Base-by-base conservation (phyloP, 1,140 invertebrate genomes). In the Teleopsis dalmanni region DNA sequence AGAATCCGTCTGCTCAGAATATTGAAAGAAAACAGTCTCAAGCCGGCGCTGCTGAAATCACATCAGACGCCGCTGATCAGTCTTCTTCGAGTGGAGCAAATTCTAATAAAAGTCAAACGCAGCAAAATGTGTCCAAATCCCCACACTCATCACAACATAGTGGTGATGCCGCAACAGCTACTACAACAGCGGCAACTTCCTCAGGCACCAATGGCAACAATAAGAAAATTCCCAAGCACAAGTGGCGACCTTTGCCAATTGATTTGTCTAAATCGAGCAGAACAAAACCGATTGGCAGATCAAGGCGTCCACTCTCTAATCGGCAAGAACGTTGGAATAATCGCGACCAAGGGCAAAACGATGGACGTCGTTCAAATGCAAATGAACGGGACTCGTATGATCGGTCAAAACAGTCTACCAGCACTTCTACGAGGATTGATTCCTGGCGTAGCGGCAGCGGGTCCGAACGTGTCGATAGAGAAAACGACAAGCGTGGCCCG, bases 171-270 rank as follows among this genome's bases (percentile, higher is more conserved):
- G 49, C 45, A 29, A n/a, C 21, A n/a, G 48, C 55, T 60, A 16
- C 54, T 57, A 47, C 56, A 57, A 14, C 63, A 55, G 7, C 53
- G 56, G 54, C 61, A 54, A 54, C 49, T 40, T 31, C 14, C n/a
- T 21, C 45, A 40, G 16, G 41, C 23, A 22, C 52, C 38, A 52
- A 59, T 58, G 57, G 55, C 56, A 51, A 63, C 41, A 74, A 73
- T 51, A 57, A 65, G 52, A 68, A 65, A 79, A 78, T 75, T 42
- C 76, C 74, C 38, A 85, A 84, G 65, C 81, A 85, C 55, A 86
- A 84, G 71, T 88, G 85, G 85, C 79, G 86, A 35, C 84, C 83
- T 19, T 62, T 87, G 41, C 82, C 83, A 56, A 83, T 88, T 48
- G 82, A 85, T 55, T 54, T 83, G 50, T 63, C 74, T 4, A 82